phyloP scores from a whole-genome alignment of 2,888 invertebrate species.

The Caenorhabditis afra region DNA sequence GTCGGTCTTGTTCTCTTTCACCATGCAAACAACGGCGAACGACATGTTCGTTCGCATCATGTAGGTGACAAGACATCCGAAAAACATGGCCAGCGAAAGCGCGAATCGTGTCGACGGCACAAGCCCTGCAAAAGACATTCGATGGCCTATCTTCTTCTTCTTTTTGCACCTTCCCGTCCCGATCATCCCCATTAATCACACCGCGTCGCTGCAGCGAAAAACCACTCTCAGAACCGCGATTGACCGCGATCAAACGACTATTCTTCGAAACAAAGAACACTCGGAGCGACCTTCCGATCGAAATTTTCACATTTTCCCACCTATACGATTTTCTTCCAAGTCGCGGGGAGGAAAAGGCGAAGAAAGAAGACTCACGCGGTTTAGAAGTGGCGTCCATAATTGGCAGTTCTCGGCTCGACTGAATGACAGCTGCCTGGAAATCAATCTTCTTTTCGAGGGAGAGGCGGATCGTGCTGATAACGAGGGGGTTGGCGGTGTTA shows the following conservation, averaged over 20 bases:
- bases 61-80: conserved; percentile 91
- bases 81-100: conserved; percentile 89
- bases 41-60: conserved; percentile 93
- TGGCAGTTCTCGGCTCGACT: conserved; percentile 15
- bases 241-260: conserved; percentile 38
- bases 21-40: conserved; percentile 95
- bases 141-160: conserved; percentile 25
- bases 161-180: conserved; percentile 16
- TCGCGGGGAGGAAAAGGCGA: not conserved
- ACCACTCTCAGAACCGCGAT: not conserved
- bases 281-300: not conserved
- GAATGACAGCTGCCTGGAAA: conserved; percentile 25
- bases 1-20: conserved; percentile 78
- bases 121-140: conserved; percentile 71
- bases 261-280: conserved; percentile 19
- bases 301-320: not conserved
- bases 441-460: not conserved
- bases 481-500: conserved; percentile 6
- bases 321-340: not conserved
- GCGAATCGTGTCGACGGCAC: conserved; percentile 81
- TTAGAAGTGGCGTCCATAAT: conserved; percentile 44
- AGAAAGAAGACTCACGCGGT: conserved; percentile 32
- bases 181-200: conserved; percentile 31
- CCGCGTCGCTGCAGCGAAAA: conserved; percentile 17
- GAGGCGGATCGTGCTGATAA: no score